Evolutionary conservation across 2,797 vertebrate genomes (phyloP), one percentile per base, ranked within the genome.

Genomic region (Bovichtus diacanthus): DNA sequence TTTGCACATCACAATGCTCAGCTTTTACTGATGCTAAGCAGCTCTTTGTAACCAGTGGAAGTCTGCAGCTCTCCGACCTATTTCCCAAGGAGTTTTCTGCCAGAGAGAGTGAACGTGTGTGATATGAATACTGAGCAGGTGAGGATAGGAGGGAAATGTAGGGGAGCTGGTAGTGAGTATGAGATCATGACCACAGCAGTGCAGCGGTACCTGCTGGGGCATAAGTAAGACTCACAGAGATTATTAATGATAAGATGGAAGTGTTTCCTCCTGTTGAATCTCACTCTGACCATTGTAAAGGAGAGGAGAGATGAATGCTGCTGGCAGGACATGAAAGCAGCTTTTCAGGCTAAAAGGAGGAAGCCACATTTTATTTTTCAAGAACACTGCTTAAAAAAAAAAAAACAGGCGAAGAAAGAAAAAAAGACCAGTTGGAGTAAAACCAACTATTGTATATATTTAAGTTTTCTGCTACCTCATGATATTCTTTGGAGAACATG

Each of bases 121-220:
- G 88, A 85, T 77, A 8, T 74, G 90, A 92, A 90, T 93, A 90
- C 88, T 84, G 87, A 93, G 80, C 88, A 90, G 85, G 56, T 55
- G 62, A 68, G 71, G 78, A 39, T 0, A 27, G 67, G 64, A 74
- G 69, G 68, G 41, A 47, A 71, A 62, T 58, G 65, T 59, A 50
- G 29, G 2, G 29, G 71, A 73, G 47, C 55, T 27, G 41, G 55
- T 50, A 15, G 79, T 6, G 56, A 61, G 73, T 7, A 43, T 74
- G 76, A 74, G 77, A 74, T 81, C 70, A 81, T 71, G 83, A 82
- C 78, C 77, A 77, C 65, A 74, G 84, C 63, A 18, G 46, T 56
- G 77, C 50, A 74, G 70, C 44, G 8, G 49, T 78, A 76, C 84
- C 85, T 82, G 80, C 79, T 31, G 70, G 59, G 64, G 61, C 70